Conservation (phyloP, 2,888 invertebrate genomes). For the Linhomoeus sp. region DNA sequence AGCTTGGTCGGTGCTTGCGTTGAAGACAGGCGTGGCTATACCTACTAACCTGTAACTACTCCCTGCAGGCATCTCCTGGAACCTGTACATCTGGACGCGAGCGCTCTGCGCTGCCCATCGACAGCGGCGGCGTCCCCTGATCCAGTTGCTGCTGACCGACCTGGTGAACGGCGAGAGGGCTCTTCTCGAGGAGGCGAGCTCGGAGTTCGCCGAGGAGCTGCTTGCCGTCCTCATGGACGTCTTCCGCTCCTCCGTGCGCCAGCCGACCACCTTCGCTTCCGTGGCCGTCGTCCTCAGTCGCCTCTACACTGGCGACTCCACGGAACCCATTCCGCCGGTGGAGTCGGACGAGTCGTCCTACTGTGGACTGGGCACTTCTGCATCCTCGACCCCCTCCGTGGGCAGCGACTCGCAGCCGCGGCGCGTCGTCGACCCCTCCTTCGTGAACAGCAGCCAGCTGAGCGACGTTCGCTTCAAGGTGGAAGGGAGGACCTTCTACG, state of each 20-base stretch:
- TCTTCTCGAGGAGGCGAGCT: constrained; percentile 33
- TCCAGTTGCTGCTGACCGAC: constrained; percentile 50
- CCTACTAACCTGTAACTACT: too few relatives aligned
- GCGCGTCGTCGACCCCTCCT: constrained; percentile 50
- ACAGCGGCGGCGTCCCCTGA: constrained; percentile 45
- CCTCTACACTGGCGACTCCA: too few relatives aligned
- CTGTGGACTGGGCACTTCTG: too few relatives aligned
- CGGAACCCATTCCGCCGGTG: too few relatives aligned
- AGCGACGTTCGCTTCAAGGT: constrained; percentile 74
- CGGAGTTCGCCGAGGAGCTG: constrained; percentile 9
- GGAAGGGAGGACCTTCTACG: constrained; percentile 71
- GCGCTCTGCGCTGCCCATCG: constrained; percentile 68
- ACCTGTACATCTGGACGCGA: constrained; percentile 69
- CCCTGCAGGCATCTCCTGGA: constrained; percentile 54
- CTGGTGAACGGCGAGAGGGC: constrained; percentile 56
- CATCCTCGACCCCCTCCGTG: too few relatives aligned
- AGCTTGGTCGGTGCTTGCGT: constrained; percentile 40
- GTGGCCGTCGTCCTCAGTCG: too few relatives aligned
- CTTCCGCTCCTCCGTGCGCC: constrained; percentile 55
- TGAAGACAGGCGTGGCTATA: too few relatives aligned
- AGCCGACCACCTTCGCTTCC: too few relatives aligned
- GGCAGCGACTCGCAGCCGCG: not conserved
- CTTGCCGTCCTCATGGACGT: constrained; percentile 62
- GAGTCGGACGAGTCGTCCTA: too few relatives aligned
- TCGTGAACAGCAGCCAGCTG: constrained; percentile 76